A percentile compares a stretch with the other conserved stretches of the same genome.
These are phyloP conservation scores for Nephotettix cincticeps DNA, from an alignment of 1,140 invertebrate species.

Conservation along the genomic window DNA sequence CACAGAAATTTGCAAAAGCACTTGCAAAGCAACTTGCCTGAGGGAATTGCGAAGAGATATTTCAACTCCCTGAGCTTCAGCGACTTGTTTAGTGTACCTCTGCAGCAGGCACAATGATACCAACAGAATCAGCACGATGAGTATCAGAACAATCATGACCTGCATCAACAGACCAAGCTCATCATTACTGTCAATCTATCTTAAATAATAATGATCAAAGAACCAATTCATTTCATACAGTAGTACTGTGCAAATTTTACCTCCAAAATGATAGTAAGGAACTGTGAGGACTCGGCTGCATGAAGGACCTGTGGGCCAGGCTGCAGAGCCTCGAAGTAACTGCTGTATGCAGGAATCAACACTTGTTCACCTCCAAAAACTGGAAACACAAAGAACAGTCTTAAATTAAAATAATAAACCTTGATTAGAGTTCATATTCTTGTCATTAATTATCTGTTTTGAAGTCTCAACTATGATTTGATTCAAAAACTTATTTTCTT, in stretches of 20 bases:
- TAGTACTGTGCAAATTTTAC: conserved; percentile 10
- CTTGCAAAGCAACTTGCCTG: conserved; percentile 53
- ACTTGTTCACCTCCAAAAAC: conserved; percentile 39
- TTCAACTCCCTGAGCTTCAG: conserved; percentile 71
- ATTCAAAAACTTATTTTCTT: no score
- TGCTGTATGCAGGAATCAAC: conserved; percentile 55
- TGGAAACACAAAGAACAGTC: conserved; percentile 34
- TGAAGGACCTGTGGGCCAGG: conserved; percentile 50
- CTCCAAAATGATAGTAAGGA: conserved; percentile 33
- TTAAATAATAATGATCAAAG: no score
- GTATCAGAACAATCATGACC: conserved; percentile 60
- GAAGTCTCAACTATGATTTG: no score
- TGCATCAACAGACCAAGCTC: conserved; percentile 44
- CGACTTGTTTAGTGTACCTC: conserved; percentile 68
- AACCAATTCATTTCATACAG: no score
- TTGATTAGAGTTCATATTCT: no score
- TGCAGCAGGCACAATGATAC: conserved; percentile 68
- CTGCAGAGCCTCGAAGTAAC: conserved; percentile 56
- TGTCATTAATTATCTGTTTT: no score
- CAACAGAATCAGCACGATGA: conserved; percentile 63
- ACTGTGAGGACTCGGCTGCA: conserved; percentile 39
- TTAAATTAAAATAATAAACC: no score
- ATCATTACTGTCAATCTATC: no score
- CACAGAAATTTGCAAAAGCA: not conserved
- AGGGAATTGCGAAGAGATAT: conserved; percentile 68